These are phyloP conservation scores for Coleophora deauratella DNA, from an alignment of 2,888 invertebrate species.

Conservation along the genomic window DNA sequence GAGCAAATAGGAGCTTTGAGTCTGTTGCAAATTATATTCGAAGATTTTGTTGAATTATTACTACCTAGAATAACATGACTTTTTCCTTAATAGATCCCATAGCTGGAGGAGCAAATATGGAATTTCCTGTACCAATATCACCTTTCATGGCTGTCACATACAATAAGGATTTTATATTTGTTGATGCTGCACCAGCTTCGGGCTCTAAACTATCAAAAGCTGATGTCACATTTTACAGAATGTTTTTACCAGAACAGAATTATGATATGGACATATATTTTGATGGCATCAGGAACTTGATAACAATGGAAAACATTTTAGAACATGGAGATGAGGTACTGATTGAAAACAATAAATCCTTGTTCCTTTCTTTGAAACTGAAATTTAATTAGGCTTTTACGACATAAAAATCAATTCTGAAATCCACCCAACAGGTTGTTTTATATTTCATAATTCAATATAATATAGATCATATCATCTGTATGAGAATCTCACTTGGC, in stretches of 20 bases:
- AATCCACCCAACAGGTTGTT: no score
- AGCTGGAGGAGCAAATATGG: conserved; percentile 86
- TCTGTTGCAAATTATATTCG: no score
- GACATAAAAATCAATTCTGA: no score
- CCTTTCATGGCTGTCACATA: conserved; percentile 71
- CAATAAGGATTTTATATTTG: conserved; percentile 48
- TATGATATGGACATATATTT: conserved; percentile 74
- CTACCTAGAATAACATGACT: no score
- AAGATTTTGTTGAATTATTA: no score
- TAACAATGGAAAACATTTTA: conserved; percentile 69
- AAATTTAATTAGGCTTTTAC: no score
- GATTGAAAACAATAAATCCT: background rate
- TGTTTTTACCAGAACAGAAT: conserved; percentile 75
- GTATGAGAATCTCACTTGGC: no score
- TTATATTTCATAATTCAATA: no score
- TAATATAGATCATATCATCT: no score
- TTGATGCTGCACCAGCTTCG: conserved; percentile 72
- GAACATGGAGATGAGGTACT: conserved; percentile 70
- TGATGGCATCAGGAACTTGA: conserved; percentile 73
- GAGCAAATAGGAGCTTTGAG: no score
- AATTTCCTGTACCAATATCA: conserved; percentile 73
- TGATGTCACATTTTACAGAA: conserved; percentile 72
- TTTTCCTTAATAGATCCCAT: conserved; percentile 77
- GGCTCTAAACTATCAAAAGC: conserved; percentile 27
- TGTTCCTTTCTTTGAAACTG: background rate